phyloP scores from a whole-genome alignment of 2,797 vertebrate genomes.

The Sardinella longiceps region DNA sequence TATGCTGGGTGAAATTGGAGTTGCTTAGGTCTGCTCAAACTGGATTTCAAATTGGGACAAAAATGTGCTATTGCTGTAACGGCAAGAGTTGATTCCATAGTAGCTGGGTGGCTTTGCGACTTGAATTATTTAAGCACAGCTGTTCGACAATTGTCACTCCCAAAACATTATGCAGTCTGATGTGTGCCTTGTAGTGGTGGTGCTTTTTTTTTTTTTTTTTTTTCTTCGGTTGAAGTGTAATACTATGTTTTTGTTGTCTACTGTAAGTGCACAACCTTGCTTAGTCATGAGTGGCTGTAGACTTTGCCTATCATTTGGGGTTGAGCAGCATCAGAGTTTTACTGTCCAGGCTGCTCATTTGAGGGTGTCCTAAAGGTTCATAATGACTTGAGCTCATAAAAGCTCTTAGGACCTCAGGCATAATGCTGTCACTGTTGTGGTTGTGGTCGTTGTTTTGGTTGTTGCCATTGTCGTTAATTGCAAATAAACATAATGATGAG shows the following conservation, averaged over 20 bases:
- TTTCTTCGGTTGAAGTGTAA: background rate
- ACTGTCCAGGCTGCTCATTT: conserved; percentile 8
- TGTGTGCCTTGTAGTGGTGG: background rate
- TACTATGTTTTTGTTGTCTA: background rate
- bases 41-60: too few species aligned
- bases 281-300: background rate
- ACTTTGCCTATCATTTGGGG: background rate
- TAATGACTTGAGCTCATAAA: background rate
- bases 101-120: too few species aligned
- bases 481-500: background rate
- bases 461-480: background rate
- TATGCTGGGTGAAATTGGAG: too few species aligned
- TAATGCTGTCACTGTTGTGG: background rate
- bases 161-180: background rate
- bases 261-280: background rate
- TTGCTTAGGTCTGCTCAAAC: too few species aligned
- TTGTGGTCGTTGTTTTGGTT: background rate
- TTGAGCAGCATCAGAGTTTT: background rate
- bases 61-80: too few species aligned
- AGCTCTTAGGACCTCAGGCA: background rate
- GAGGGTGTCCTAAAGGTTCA: background rate
- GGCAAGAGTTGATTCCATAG: too few species aligned
- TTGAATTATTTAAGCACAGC: too few species aligned
- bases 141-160: background rate
- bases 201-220: too few species aligned